Conservation (phyloP, 2,888 invertebrate genomes). For the Lissonota sp. region DNA sequence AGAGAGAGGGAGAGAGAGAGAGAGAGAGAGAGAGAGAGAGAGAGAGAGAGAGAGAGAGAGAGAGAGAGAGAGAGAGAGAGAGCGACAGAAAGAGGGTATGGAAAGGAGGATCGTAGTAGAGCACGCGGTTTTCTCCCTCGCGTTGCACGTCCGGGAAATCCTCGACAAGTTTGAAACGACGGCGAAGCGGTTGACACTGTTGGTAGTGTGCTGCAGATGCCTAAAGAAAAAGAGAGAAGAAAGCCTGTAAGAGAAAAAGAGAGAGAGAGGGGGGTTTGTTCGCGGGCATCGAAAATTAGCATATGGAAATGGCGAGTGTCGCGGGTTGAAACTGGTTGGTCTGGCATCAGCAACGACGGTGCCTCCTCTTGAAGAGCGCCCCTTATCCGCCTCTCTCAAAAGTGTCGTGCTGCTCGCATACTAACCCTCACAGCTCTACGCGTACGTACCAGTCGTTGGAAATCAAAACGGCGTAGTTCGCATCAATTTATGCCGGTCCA, state of each 20-base stretch:
- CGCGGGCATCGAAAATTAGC: slow-evolving; percentile 63
- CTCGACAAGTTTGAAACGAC: slow-evolving; percentile 69
- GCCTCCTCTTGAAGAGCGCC: slow-evolving; percentile 41
- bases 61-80: slow-evolving; percentile 8
- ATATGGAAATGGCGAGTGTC: slow-evolving; percentile 65
- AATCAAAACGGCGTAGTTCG: not conserved
- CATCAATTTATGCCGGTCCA: too few species aligned
- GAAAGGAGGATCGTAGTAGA: slow-evolving; percentile 20
- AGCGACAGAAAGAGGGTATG: slow-evolving; percentile 31
- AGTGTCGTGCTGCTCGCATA: not conserved
- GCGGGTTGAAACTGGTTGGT: slow-evolving; percentile 40
- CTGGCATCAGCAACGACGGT: slow-evolving; percentile 38
- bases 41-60: not conserved
- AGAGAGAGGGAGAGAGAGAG: slow-evolving; percentile 48
- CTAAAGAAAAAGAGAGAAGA: slow-evolving; percentile 1
- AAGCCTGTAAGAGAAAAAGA: slow-evolving; percentile 13
- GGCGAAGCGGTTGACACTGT: slow-evolving; percentile 62
- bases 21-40: too few species aligned
- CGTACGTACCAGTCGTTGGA: not conserved
- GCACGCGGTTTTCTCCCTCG: slow-evolving; percentile 21
- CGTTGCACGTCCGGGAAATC: slow-evolving; percentile 62
- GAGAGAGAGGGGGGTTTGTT: slow-evolving; percentile 57
- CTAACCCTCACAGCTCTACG: not conserved
- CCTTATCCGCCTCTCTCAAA: slow-evolving; percentile 31
- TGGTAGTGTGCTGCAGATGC: slow-evolving; percentile 50